Base-by-base conservation (phyloP, 92 coral and sea anemone species). In the Epizoanthus ramosus region DNA sequence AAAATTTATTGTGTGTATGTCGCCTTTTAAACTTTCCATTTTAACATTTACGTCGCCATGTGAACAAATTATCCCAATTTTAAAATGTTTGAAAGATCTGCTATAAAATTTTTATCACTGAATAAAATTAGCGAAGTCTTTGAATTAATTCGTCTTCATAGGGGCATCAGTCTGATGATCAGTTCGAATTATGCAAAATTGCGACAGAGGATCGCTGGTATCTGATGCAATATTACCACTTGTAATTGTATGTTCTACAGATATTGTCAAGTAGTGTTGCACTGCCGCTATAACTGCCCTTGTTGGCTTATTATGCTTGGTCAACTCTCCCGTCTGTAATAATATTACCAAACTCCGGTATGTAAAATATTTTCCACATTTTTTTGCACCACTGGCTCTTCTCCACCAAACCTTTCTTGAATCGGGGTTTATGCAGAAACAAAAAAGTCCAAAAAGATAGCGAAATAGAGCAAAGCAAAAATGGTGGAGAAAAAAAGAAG, bases 181-280 rank as follows among this genome's bases (percentile, higher is more conserved):
- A 61, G 73, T 63, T 79, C 57, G 56, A 16, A 52, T 65, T 43
- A 77, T 85, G 41, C 84, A 75, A 75, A 85, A 85, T 57, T 85
- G 83, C n/a, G 88, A 63, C 43, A 85, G 66, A 57, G 76, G 88
- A 59, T 85, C 74, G 19, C 81, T 86, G 9, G 80, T 58, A 35
- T 86, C 86, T 56, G 89, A 80, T 19, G 80, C 63, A n/a, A 69
- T 80, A 52, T 86, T 28, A 7, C 85, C 79, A 56, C 75, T 63
- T 10, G 63, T 8, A 4, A 72, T 15, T 41, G 53, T 28, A 58
- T 75, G 57, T 43, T 79, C 76, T 41, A 74, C 76, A 85, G 25
- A 85, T 85, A 75, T 85, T 75, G 37, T 85, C 88, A 47, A 85
- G 65, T 18, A 69, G 80, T 45, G 86, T 43, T 22, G 81, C 86